These are phyloP conservation scores for Decapterus maruadsi DNA, from an alignment of 2,797 vertebrate species.

Conservation along the genomic window DNA sequence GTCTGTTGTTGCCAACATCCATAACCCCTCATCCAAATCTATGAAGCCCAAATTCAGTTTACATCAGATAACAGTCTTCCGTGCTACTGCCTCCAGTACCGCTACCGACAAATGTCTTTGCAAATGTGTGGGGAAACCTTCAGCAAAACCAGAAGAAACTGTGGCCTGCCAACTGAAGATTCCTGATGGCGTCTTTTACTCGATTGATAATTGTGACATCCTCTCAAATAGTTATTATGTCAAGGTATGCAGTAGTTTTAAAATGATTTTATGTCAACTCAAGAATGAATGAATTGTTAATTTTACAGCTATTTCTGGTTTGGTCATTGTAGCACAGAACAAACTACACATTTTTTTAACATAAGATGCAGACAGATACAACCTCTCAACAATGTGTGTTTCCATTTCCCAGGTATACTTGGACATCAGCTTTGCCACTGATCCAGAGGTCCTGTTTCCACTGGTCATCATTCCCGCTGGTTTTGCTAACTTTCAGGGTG, in stretches of 20 bases:
- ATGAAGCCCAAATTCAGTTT: slow-evolving; percentile 89
- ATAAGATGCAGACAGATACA: neutral
- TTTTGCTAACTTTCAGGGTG: neutral
- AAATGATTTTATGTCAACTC: neutral
- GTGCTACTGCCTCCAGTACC: slow-evolving; percentile 81
- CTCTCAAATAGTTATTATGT: slow-evolving; percentile 88
- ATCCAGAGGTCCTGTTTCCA: slow-evolving; percentile 65
- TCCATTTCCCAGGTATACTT: slow-evolving; percentile 64
- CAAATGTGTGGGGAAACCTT: slow-evolving; percentile 82
- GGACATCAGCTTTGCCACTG: slow-evolving; percentile 66
- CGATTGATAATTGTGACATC: slow-evolving; percentile 89
- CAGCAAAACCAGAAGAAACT: slow-evolving; percentile 83
- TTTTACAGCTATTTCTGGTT: neutral
- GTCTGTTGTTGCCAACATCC: slow-evolving; percentile 89
- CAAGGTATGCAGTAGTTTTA: slow-evolving; percentile 80
- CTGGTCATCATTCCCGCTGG: slow-evolving; percentile 45
- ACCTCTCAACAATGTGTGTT: neutral
- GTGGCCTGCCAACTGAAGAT: slow-evolving; percentile 87
- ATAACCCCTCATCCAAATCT: slow-evolving; percentile 90
- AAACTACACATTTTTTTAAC: too few species aligned
- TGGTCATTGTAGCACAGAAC: neutral
- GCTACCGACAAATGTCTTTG: slow-evolving; percentile 76
- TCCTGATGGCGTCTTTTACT: slow-evolving; percentile 78
- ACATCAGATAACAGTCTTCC: slow-evolving; percentile 83
- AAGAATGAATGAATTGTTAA: neutral